Conservation (phyloP, 2,888 invertebrate genomes). For the Lasioglossum morio region DNA sequence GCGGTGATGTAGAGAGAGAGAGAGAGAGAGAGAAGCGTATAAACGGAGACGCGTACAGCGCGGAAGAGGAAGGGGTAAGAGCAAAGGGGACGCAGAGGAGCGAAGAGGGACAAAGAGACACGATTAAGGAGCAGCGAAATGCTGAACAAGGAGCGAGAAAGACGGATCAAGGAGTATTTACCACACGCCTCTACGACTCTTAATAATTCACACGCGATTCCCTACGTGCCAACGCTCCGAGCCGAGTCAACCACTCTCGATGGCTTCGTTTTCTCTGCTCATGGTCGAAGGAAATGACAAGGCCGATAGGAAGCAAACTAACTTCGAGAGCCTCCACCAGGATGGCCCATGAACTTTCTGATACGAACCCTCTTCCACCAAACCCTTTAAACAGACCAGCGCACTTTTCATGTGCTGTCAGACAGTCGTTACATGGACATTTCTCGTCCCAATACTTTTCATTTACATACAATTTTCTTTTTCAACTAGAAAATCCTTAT, state of each 20-base stretch:
- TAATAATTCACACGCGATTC: constrained; percentile 79
- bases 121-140: constrained; percentile 44
- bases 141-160: constrained; percentile 52
- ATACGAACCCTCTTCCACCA: neutral
- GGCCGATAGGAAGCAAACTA: constrained; percentile 45
- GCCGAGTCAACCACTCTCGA: constrained; percentile 50
- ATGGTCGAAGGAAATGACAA: constrained; percentile 54
- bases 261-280: constrained; percentile 50
- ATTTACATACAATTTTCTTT: too few relatives aligned
- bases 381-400: neutral
- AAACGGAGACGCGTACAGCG: constrained; percentile 5
- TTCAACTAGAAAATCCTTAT: too few relatives aligned
- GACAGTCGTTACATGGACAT: too few relatives aligned
- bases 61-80: constrained; percentile 45
- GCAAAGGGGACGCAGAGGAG: constrained; percentile 40
- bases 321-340: neutral
- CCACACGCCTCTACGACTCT: constrained; percentile 73
- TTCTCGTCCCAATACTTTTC: too few relatives aligned
- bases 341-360: neutral
- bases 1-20: constrained; percentile 18
- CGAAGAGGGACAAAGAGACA: constrained; percentile 49
- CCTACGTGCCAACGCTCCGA: constrained; percentile 49
- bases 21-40: constrained; percentile 16
- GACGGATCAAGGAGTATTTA: constrained; percentile 69
- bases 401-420: too few relatives aligned